phyloP scores from a whole-genome alignment of 1,140 invertebrate genomes.

The Atta colombica region DNA sequence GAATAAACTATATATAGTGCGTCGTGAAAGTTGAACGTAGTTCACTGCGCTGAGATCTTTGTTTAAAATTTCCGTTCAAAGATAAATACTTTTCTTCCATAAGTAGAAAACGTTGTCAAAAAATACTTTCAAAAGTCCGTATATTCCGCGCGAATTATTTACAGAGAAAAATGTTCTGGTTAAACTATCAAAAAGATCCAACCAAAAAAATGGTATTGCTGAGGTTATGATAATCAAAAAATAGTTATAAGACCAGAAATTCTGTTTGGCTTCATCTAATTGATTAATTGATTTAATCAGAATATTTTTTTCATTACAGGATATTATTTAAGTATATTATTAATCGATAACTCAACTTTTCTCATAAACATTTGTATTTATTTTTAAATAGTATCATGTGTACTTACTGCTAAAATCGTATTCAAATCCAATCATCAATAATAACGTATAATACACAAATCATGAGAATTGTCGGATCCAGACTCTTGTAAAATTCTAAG shows the following conservation, averaged over 20 bases:
- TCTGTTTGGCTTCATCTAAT: no score
- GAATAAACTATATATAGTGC: background rate
- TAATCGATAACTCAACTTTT: background rate
- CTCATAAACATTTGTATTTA: conserved; percentile 8
- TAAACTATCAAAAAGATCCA: no score
- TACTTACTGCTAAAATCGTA: background rate
- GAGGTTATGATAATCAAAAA: no score
- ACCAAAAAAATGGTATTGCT: no score
- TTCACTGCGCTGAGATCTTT: background rate
- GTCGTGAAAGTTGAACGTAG: conserved; percentile 4
- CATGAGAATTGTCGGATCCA: background rate
- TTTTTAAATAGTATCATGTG: background rate
- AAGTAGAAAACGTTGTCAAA: conserved; percentile 25
- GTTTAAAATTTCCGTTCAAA: conserved; percentile 30
- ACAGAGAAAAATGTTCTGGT: background rate
- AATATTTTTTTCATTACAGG: no score
- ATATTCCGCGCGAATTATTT: conserved; percentile 8
- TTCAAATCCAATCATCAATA: background rate
- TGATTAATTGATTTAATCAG: no score
- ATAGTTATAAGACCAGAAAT: no score
- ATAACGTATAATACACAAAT: background rate
- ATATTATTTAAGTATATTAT: conserved; percentile 1
- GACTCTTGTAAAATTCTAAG: background rate
- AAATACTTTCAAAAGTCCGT: conserved; percentile 28
- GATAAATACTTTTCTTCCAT: conserved; percentile 21